These are phyloP conservation scores for Notarius quadriscutis DNA, from an alignment of 2,113 vertebrate genomes.

Conservation along the genomic window DNA sequence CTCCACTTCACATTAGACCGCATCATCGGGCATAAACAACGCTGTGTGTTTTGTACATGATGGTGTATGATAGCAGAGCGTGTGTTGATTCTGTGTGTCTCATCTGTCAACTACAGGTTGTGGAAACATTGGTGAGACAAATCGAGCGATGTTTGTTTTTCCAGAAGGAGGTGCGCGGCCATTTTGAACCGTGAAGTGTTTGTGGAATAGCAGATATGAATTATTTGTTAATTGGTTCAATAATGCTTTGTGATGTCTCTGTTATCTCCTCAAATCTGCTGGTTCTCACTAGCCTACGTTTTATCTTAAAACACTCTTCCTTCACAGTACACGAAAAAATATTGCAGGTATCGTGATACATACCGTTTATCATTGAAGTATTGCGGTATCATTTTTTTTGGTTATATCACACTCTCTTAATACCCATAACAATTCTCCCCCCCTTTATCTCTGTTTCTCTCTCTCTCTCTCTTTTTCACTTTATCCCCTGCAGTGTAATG, in stretches of 20 bases:
- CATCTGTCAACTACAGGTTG: neutral
- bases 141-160: neutral
- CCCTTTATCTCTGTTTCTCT: neutral
- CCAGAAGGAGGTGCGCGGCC: neutral
- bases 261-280: neutral
- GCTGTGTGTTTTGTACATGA: neutral
- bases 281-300: neutral
- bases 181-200: neutral
- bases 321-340: neutral
- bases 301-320: neutral
- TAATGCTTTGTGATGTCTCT: neutral
- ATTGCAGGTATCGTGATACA: neutral
- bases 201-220: neutral
- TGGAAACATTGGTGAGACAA: neutral
- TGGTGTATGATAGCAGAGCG: neutral
- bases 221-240: neutral
- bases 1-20: neutral
- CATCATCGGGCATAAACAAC: neutral
- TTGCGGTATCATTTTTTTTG: neutral
- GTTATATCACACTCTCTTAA: neutral
- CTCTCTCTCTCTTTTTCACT: slow-evolving; percentile 28
- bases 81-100: neutral
- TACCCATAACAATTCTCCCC: too few species aligned
- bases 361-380: neutral
- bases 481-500: slow-evolving; percentile 5